Evolutionary conservation across 2,888 invertebrate species (phyloP).

Genomic region (Phyllotreta striolata): DNA sequence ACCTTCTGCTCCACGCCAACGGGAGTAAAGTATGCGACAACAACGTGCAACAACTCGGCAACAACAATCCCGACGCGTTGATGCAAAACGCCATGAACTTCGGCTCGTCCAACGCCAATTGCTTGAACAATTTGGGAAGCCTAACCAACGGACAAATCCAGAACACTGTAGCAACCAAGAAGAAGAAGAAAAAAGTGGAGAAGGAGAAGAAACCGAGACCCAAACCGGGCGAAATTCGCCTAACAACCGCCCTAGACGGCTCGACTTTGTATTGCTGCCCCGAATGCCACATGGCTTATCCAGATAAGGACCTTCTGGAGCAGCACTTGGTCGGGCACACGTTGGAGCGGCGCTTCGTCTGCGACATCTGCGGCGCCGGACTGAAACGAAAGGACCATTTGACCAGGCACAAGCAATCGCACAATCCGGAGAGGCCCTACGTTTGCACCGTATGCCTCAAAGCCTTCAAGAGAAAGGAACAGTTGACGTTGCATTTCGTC

Average conservation of each 20-base stretch:
- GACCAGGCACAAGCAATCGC: conserved; percentile 86
- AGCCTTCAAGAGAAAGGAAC: conserved; percentile 89
- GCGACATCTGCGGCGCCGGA: conserved; percentile 89
- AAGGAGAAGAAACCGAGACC: conserved; percentile 85
- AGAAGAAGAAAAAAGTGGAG: conserved; percentile 79
- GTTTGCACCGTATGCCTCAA: conserved; percentile 88
- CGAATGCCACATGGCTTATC: conserved; percentile 90
- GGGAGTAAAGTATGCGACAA: conserved; percentile 45
- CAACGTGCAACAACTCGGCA: conserved; percentile 37
- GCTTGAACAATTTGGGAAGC: conserved; percentile 58
- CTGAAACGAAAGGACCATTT: conserved; percentile 87
- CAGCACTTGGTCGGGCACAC: conserved; percentile 89
- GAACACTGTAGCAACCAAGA: conserved; percentile 62
- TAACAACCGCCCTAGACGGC: conserved; percentile 82
- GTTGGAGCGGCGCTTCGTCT: conserved; percentile 83
- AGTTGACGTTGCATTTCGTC: conserved; percentile 86
- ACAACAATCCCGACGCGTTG: conserved; percentile 18
- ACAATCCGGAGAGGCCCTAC: conserved; percentile 88
- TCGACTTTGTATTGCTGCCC: conserved; percentile 87
- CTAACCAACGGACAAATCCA: conserved; percentile 58
- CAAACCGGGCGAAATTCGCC: conserved; percentile 81
- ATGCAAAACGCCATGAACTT: conserved; percentile 24
- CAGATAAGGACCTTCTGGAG: conserved; percentile 82
- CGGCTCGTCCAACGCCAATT: conserved; percentile 20
- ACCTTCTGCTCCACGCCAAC: conserved; percentile 58